phyloP scores from a whole-genome alignment of 1,140 invertebrate species.

The Epicauta chinensis region DNA sequence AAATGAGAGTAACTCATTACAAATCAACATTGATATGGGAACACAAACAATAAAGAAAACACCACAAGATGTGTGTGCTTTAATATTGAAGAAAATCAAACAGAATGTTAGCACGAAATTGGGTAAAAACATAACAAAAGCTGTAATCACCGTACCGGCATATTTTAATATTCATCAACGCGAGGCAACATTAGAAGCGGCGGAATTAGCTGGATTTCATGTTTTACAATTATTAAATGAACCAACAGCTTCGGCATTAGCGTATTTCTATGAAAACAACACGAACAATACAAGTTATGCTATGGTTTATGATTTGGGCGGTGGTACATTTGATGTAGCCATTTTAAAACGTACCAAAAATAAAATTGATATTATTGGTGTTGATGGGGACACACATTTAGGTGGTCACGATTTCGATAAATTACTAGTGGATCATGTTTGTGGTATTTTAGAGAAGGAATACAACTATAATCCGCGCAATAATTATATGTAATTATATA shows the following conservation, averaged over 20 bases:
- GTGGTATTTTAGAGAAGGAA: constrained; percentile 59
- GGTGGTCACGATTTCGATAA: constrained; percentile 68
- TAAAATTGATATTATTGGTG: constrained; percentile 60
- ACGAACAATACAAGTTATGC: constrained; percentile 47
- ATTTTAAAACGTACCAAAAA: constrained; percentile 69
- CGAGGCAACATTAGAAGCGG: constrained; percentile 55
- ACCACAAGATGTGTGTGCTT: constrained; percentile 3
- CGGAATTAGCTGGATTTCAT: constrained; percentile 54
- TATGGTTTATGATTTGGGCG: constrained; percentile 55
- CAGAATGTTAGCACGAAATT: background rate
- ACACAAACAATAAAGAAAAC: constrained; percentile 3
- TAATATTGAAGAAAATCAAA: constrained; percentile 2
- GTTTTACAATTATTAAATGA: constrained; percentile 59
- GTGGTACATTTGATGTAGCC: constrained; percentile 74
- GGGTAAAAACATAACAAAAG: constrained; percentile 28
- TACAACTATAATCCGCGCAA: constrained; percentile 50
- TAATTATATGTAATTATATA: too few species aligned
- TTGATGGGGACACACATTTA: constrained; percentile 59
- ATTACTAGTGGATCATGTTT: constrained; percentile 45
- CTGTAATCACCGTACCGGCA: constrained; percentile 58
- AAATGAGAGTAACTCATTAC: background rate
- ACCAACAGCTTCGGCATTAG: constrained; percentile 61
- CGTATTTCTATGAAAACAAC: constrained; percentile 45
- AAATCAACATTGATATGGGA: background rate
- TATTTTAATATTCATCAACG: constrained; percentile 63